phyloP scores from a whole-genome alignment of 1,140 invertebrate species.

The Limonius californicus region DNA sequence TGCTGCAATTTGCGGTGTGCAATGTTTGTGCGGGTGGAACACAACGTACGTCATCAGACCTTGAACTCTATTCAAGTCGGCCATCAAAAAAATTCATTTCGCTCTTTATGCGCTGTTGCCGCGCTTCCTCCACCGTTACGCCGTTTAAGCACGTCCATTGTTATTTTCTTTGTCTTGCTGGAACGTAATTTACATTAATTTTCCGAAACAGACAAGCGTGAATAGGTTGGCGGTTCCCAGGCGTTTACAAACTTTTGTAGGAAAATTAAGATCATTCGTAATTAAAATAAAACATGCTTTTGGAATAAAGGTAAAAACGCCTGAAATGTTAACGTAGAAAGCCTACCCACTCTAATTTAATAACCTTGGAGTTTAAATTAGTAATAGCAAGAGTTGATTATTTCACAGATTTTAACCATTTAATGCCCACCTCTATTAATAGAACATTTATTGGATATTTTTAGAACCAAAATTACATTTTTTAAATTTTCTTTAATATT shows the following conservation, averaged over 20 bases:
- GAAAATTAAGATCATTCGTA: no score
- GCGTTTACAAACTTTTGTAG: background rate
- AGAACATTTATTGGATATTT: no score
- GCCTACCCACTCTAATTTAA: no score
- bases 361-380: no score
- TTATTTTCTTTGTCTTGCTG: background rate
- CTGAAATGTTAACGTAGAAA: no score
- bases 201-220: background rate
- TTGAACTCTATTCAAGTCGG: conserved; percentile 1
- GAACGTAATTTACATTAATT: background rate
- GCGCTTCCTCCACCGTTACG: background rate
- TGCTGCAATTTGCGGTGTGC: background rate
- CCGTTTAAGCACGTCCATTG: background rate
- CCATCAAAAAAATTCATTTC: conserved; percentile 1
- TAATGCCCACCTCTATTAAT: no score
- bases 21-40: background rate
- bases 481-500: no score
- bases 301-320: no score
- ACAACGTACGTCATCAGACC: background rate
- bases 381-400: no score
- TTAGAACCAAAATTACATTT: no score
- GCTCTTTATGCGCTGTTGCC: conserved; percentile 1
- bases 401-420: no score
- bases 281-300: no score
- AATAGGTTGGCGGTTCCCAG: background rate